These are phyloP conservation scores for Eilema caniola DNA, from an alignment of 2,888 invertebrate species.

Conservation along the genomic window DNA sequence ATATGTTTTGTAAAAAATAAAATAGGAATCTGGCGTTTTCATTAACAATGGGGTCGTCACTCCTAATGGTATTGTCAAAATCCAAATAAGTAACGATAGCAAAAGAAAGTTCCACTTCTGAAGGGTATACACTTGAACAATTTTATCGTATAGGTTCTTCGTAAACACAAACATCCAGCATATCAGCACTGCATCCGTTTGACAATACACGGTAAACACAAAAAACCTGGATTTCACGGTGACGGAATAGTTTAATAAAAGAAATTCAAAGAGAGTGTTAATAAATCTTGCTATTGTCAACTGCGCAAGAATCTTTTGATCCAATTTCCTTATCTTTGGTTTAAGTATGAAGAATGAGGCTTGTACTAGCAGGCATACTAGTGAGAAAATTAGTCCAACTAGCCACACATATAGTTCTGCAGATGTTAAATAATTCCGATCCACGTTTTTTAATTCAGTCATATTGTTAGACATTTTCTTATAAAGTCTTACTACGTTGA, in stretches of 20 bases:
- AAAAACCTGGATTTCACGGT: conserved; percentile 23
- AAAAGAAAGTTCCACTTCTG: conserved; percentile 52
- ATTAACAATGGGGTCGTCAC: conserved; percentile 48
- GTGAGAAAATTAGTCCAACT: conserved; percentile 60
- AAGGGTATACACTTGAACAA: conserved; percentile 63
- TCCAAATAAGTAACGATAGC: conserved; percentile 59
- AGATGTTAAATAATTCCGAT: not conserved
- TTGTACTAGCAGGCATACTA: conserved; percentile 58
- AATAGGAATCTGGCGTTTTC: not conserved
- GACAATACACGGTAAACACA: conserved; percentile 55
- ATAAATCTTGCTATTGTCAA: conserved; percentile 64
- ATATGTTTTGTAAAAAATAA: conserved; percentile 54
- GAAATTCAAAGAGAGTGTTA: conserved; percentile 61
- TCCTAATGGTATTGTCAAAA: conserved; percentile 59
- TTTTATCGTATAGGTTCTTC: conserved; percentile 72
- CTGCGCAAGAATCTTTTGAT: conserved; percentile 68
- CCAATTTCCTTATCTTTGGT: conserved; percentile 64
- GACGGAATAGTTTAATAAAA: conserved; percentile 33
- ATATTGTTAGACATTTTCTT: conserved; percentile 27
- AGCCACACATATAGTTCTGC: conserved; percentile 51
- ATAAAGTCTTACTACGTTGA: conserved; percentile 3
- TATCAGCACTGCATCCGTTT: conserved; percentile 65
- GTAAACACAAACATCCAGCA: conserved; percentile 74
- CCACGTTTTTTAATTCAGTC: too few relatives aligned
- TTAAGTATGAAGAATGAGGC: conserved; percentile 51